Base-by-base conservation (phyloP, 2,797 vertebrate species). In the Gymnodraco acuticeps region DNA sequence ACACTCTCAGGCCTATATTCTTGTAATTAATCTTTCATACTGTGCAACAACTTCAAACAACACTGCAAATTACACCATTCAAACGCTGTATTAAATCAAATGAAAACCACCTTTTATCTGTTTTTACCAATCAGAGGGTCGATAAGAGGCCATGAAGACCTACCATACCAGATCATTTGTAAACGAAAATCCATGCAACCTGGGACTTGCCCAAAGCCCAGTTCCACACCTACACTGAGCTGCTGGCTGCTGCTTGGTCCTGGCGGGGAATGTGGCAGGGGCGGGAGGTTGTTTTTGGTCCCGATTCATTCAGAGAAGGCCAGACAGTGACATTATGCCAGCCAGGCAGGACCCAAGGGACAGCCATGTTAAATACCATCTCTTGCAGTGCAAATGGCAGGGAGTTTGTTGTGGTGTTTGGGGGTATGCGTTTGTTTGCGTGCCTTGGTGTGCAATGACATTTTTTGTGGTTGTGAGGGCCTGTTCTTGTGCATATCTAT, bases 301-400 rank as follows among this genome's bases (percentile, higher is more conserved):
- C 50, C 54, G 77, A 88, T 84, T 58, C 77, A 83, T 86, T 91
- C 82, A 78, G 83, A 83, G 86, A 88, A 91, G 83, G 88, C 89
- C 92, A 94, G 89, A 89, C 87, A 89, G 79, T 93, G 92, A 92
- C 92, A 94, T 93, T 93, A 88, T 68, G 76, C 80, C 81, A 88
- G 82, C 81, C 84, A 88, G 80, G 78, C 84, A 76, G 73, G 66
- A 78, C 91, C 85, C 80, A 1, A 72, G 89, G 86, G 88, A 84
- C 48, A 45, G 74, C 73, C 50, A 78, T 76, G 88, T 85, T 94
- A 94, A 94, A 94, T 93, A 93, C 86, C 90, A 93, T 70, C 87
- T 92, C 88, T 81, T 80, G 50, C 74, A 91, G 89, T 77, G 70
- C 84, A 90, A 91, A 88, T 90, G 88, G 85, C 89, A 93, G 56